These are phyloP conservation scores for Synanthedon tipuliformis DNA, from an alignment of 2,888 invertebrate species.

Conservation along the genomic window DNA sequence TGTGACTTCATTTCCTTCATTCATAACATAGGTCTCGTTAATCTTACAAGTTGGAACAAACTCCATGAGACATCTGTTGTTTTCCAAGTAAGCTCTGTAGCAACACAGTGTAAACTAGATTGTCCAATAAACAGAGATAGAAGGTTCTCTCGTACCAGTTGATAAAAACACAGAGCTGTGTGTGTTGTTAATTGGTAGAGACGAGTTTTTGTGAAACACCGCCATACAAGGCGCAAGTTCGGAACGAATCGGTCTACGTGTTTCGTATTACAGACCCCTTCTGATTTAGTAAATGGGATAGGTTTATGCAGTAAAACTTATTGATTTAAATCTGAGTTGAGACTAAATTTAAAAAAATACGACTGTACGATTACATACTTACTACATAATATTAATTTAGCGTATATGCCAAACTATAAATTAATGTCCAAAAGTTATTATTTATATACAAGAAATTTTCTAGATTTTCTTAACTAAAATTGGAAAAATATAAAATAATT, in stretches of 20 bases:
- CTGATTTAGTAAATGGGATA: conserved; percentile 22
- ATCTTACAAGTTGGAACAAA: conserved; percentile 34
- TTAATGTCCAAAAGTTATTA: too few relatives aligned
- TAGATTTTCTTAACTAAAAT: too few relatives aligned
- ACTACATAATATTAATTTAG: too few relatives aligned
- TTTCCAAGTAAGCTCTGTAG: conserved; percentile 19
- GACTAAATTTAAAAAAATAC: too few relatives aligned
- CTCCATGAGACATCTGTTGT: conserved; percentile 16
- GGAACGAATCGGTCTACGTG: conserved; percentile 60
- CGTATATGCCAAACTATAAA: too few relatives aligned
- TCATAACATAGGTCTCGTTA: conserved; percentile 32
- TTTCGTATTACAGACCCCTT: conserved; percentile 51
- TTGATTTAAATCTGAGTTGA: too few relatives aligned
- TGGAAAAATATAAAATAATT: too few relatives aligned
- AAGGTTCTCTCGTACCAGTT: conserved; percentile 15
- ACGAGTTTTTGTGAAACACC: conserved; percentile 39
- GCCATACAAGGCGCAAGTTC: conserved; percentile 36
- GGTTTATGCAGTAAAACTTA: conserved; percentile 16
- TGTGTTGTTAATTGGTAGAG: conserved; percentile 25
- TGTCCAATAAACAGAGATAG: neutral
- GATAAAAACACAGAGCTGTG: conserved; percentile 18
- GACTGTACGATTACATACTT: too few relatives aligned
- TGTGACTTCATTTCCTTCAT: conserved; percentile 30
- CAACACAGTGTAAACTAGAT: neutral
- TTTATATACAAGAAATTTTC: too few relatives aligned